phyloP scores from a whole-genome alignment of 2,113 vertebrate genomes.

The Atrichornis clamosus region DNA sequence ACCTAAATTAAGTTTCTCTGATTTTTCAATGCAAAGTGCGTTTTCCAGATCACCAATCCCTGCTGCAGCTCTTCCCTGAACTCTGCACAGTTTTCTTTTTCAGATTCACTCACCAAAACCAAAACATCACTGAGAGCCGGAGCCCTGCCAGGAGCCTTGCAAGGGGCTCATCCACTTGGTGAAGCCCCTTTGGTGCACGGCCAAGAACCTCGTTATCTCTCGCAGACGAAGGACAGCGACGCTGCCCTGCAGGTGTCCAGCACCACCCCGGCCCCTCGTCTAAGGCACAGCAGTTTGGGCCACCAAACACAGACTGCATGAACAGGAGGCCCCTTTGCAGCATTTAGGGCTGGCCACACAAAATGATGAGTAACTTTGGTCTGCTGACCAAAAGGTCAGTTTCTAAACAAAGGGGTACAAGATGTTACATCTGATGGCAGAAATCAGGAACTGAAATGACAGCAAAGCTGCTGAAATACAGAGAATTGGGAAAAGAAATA shows the following conservation, averaged over 20 bases:
- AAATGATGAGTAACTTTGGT: not conserved
- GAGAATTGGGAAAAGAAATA: not conserved
- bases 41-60: not conserved
- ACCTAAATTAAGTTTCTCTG: not conserved
- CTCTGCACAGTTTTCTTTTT: not conserved
- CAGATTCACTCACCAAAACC: not conserved
- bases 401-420: not conserved
- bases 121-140: not conserved
- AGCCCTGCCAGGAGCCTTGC: not conserved
- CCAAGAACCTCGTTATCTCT: not conserved
- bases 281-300: not conserved
- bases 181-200: not conserved
- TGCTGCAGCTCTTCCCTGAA: not conserved
- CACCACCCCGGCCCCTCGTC: not conserved
- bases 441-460: not conserved
- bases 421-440: not conserved
- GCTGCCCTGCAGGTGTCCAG: not conserved
- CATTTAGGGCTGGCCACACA: not conserved
- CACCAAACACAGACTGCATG: not conserved
- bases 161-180: not conserved
- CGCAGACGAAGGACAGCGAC: accelerated
- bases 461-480: not conserved
- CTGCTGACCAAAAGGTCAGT: not conserved
- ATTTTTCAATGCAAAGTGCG: not conserved
- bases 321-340: not conserved